phyloP scores from a whole-genome alignment of 1,140 invertebrate genomes.

The Platyscapa corneri region DNA sequence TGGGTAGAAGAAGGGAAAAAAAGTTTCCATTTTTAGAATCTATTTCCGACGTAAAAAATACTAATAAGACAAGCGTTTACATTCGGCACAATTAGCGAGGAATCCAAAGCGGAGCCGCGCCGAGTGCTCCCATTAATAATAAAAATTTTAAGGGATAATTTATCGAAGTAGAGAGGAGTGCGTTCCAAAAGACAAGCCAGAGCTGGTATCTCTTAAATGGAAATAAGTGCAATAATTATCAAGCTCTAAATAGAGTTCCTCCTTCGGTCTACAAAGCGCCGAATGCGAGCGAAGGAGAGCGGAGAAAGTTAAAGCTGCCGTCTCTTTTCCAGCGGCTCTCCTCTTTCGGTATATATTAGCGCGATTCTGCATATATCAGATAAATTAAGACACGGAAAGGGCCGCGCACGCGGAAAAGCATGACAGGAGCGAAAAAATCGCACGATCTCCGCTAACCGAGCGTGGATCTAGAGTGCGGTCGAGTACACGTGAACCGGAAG shows the following conservation, averaged over 20 bases:
- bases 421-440: slow-evolving; percentile 22
- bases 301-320: not conserved
- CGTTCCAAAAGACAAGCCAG: not conserved
- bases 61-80: not conserved
- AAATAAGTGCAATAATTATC: slow-evolving; percentile 7
- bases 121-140: not conserved
- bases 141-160: not conserved
- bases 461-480: slow-evolving; percentile 27
- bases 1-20: too few relatives aligned
- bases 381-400: slow-evolving; percentile 4
- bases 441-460: slow-evolving; percentile 55
- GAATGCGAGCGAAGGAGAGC: not conserved
- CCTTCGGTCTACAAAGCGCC: not conserved
- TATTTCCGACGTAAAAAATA: too few relatives aligned
- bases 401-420: not conserved
- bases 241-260: not conserved
- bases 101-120: not conserved
- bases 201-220: not conserved
- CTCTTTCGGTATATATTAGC: not conserved
- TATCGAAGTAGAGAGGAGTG: not conserved
- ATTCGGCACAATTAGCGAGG: not conserved
- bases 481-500: not conserved
- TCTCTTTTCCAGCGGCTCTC: not conserved
- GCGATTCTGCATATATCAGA: slow-evolving; percentile 21
- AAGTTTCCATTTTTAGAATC: too few relatives aligned